Evolutionary conservation across 1,140 invertebrate species (phyloP), one percentile per base, ranked within the genome.

Genomic region (Chrysopa pallens): DNA sequence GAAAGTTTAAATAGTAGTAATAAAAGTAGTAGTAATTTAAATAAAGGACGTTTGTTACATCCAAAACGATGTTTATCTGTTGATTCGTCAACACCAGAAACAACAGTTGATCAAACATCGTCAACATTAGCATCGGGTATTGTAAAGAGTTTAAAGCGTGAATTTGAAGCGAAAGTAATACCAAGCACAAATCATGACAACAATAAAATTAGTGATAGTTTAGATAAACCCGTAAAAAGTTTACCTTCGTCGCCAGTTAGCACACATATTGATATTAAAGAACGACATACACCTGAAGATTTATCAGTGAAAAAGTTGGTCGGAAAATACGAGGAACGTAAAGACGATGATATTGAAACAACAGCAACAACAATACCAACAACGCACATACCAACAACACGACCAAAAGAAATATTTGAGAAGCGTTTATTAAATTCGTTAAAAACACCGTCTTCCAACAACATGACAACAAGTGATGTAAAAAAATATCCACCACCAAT

Each of bases 111-210:
- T 59, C 55, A 39, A 65, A 23, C 17, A 23, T 23, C 17, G 17
- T 23, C 5, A 23, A 5, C 64, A 13, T 66, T 23, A 23, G 17
- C 64, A 13, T 66, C 69, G 5, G 79, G 80, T 8, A 75, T 78
- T 48, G 84, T 89, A 13, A 76, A 77, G 67, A 84, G 79, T 64
- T 69, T 85, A 42, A 87, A 85, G 60, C 81, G 81, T 58, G 83
- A 85, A 55, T 85, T 88, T 56, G 84, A 88, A 63, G 81, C 82
- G 84, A 84, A 53, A 78, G 74, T 5, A 72, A 61, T 36, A 56
- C 48, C 44, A 23, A 43, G 31, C 31, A 33, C 31, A 33, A 52
- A 42, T 41, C 45, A 11, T 13, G 8, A 41, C 29, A 57, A 57
- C 31, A 11, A 9, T 33, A 12, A 33, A 33, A 33, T 33, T 11